Evolutionary conservation across 2,888 invertebrate species (phyloP), one percentile per base, ranked within the genome.

Genomic region (Colletes collaris): DNA sequence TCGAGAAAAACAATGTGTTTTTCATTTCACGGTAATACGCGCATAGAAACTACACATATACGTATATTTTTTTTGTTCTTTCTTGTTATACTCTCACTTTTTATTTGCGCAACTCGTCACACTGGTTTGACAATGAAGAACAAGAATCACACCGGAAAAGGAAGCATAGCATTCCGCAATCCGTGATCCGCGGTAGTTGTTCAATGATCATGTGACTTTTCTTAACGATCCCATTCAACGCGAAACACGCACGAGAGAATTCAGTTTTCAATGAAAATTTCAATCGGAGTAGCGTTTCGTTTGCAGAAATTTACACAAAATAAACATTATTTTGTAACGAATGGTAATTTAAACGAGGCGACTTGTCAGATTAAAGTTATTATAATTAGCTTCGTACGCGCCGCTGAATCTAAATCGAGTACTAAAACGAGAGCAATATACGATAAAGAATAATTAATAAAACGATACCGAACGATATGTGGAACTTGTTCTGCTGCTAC

Each of bases 121-220:
- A 72, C 64, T 72, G 50, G 72, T 82, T 72, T 67, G 70, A 66
- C 64, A 60, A 76, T 27, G 69, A 70, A 27, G 56, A 52, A 50
- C 77, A 55, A 69, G 80, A 80, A 83, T 84, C 79, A 70, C 11
- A 74, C 50, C 67, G 84, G 75, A 84, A 82, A 79, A 67, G 75
- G 60, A 84, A 81, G 63, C 68, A n/a, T 16, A 40, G 67, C 63
- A 72, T 81, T 76, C 66, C 69, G 73, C 46, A 60, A 67, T 13
- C 13, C 13, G 4, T n/a, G 46, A 52, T 13, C 7, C 19, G 4
- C 27, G 46, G 52, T 67, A 60, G 46, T 76, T 67, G 50, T 60
- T 37, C 46, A 27, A 16, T 44, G 50, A 50, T 16, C 62, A 58
- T 59, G 70, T 19, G 80, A 74, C 52, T 70, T 67, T 58, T 46